A percentile compares a stretch with the other conserved stretches of the same genome.
Conservation (phyloP, 1,140 invertebrate species). For the Nasonia giraulti region DNA sequence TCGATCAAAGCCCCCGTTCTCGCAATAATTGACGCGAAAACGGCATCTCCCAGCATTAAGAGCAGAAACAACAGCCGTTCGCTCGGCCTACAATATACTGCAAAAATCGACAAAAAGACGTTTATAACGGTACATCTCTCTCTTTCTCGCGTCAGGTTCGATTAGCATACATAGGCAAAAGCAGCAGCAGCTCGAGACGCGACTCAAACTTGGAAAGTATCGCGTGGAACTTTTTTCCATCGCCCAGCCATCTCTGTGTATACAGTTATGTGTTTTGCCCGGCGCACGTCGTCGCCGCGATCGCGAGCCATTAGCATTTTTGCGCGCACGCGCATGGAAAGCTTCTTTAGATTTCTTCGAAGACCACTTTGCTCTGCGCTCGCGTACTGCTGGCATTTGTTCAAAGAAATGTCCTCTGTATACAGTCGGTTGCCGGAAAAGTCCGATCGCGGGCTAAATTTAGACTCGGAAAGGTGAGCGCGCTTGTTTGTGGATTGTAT, state of each 20-base stretch:
- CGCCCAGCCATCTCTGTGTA: not conserved
- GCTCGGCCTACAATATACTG: not conserved
- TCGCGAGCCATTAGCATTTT: constrained; percentile 35
- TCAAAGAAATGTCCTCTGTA: not conserved
- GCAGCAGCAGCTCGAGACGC: not conserved
- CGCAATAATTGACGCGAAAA: no score
- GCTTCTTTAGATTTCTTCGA: constrained; percentile 36
- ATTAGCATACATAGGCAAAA: constrained; percentile 35
- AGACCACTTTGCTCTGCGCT: not conserved
- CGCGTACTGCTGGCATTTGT: not conserved
- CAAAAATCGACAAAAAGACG: constrained; percentile 1
- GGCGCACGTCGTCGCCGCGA: not conserved
- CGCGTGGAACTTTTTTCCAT: not conserved
- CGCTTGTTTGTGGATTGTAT: not conserved
- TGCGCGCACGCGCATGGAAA: not conserved
- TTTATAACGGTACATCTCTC: constrained; percentile 24
- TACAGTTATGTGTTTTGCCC: constrained; percentile 31
- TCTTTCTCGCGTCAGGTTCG: not conserved
- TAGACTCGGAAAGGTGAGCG: no score
- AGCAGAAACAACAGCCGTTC: no score
- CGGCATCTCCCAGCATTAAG: no score
- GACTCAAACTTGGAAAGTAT: constrained; percentile 25
- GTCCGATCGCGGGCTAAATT: no score
- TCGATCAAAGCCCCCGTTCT: no score
- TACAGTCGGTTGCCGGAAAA: no score